Evolutionary conservation across 2,113 vertebrate genomes (phyloP).

Genomic region (Albula goreensis): DNA sequence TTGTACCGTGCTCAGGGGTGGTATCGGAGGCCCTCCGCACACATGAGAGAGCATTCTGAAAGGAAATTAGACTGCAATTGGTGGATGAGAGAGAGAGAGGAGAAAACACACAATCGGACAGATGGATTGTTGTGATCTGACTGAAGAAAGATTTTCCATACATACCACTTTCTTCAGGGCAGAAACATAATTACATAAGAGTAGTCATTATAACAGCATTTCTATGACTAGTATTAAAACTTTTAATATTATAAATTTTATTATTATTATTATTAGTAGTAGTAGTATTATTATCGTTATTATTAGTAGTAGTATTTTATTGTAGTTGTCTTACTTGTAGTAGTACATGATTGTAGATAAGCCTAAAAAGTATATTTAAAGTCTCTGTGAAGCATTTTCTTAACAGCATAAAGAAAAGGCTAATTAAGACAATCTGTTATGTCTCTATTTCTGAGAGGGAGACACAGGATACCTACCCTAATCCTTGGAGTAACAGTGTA

Average conservation of each 20-base stretch:
- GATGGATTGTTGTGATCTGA: slow-evolving; percentile 48
- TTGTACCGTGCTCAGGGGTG: slow-evolving; percentile 63
- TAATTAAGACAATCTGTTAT: slow-evolving; percentile 14
- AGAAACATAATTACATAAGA: background rate
- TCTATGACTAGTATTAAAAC: no score
- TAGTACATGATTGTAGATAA: background rate
- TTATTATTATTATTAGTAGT: background rate
- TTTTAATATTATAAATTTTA: no score
- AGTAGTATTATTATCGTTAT: no score
- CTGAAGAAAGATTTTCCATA: slow-evolving; percentile 48
- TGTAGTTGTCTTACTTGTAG: background rate
- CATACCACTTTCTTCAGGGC: slow-evolving; percentile 9
- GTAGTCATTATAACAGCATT: no score
- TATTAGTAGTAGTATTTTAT: background rate
- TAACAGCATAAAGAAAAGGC: slow-evolving; percentile 3
- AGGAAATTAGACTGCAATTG: slow-evolving; percentile 68
- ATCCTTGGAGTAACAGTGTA: background rate
- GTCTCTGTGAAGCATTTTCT: background rate
- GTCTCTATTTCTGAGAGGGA: background rate
- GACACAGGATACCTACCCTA: slow-evolving; percentile 2
- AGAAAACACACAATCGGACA: slow-evolving; percentile 52
- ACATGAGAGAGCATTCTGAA: slow-evolving; percentile 74
- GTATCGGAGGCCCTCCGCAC: slow-evolving; percentile 66
- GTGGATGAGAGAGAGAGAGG: slow-evolving; percentile 49
- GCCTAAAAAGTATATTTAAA: background rate